These are phyloP conservation scores for Zaprionus gabonicus DNA, from an alignment of 1,140 invertebrate genomes.

Conservation along the genomic window DNA sequence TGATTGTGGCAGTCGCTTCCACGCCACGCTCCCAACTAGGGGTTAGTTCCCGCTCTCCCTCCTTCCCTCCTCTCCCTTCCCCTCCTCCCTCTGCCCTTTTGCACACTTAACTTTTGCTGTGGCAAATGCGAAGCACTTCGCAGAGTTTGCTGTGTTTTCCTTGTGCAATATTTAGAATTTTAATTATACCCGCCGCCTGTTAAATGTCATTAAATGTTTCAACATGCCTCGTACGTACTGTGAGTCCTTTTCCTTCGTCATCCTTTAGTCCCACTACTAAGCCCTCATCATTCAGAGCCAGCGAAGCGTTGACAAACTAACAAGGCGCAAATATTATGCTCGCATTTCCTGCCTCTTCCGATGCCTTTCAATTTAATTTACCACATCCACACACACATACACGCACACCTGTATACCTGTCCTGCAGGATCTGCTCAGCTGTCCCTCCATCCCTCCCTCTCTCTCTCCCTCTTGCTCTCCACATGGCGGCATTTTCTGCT, in stretches of 20 bases:
- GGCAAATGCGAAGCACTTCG: constrained; percentile 23
- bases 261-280: neutral
- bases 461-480: constrained; percentile 17
- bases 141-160: constrained; percentile 5
- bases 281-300: constrained; percentile 64
- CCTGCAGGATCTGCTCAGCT: constrained; percentile 30
- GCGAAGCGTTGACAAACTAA: constrained; percentile 72
- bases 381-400: constrained; percentile 27
- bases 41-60: constrained; percentile 1
- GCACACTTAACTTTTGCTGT: constrained; percentile 26
- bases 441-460: neutral
- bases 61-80: neutral
- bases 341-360: constrained; percentile 53
- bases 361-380: constrained; percentile 72
- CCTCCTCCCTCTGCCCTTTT: neutral
- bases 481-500: constrained; percentile 68
- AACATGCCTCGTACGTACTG: constrained; percentile 22
- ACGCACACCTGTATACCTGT: constrained; percentile 30
- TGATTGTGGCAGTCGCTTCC: constrained; percentile 67
- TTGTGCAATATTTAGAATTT: constrained; percentile 63
- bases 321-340: constrained; percentile 77
- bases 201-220: constrained; percentile 78
- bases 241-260: neutral
- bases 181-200: constrained; percentile 68
- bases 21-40: neutral